phyloP scores from a whole-genome alignment of 2,113 vertebrate genomes.

The Plotosus lineatus region DNA sequence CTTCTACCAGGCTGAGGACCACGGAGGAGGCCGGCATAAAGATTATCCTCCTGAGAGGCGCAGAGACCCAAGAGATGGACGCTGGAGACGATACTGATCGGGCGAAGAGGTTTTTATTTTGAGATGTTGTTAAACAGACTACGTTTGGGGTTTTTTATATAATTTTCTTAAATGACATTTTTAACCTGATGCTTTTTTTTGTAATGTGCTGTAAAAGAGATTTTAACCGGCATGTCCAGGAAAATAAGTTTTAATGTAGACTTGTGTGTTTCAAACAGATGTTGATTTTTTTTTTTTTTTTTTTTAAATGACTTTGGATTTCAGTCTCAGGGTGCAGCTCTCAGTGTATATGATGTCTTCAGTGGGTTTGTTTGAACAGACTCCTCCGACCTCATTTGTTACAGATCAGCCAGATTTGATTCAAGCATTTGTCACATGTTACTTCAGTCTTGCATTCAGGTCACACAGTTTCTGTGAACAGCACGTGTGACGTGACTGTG shows the following conservation, averaged over 20 bases:
- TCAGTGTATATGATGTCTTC: slow-evolving; percentile 5
- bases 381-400: background rate
- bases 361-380: background rate
- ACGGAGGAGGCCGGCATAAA: slow-evolving; percentile 68
- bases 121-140: background rate
- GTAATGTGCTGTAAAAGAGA: background rate
- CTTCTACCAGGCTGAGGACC: slow-evolving; percentile 72
- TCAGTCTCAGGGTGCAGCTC: slow-evolving; percentile 28
- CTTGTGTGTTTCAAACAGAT: background rate
- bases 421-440: background rate
- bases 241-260: background rate
- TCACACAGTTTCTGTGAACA: background rate
- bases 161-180: slow-evolving; percentile 11
- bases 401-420: background rate
- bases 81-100: slow-evolving; percentile 74
- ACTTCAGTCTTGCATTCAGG: background rate
- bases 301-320: too few species aligned
- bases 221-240: slow-evolving; percentile 5
- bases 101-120: background rate
- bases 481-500: background rate
- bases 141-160: slow-evolving; percentile 34
- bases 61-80: slow-evolving; percentile 62
- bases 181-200: slow-evolving; percentile 24
- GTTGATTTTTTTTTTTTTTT: background rate
- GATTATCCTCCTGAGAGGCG: slow-evolving; percentile 65